phyloP scores from a whole-genome alignment of 2,888 invertebrate genomes.

The Branchipolynoe longqiensis region DNA sequence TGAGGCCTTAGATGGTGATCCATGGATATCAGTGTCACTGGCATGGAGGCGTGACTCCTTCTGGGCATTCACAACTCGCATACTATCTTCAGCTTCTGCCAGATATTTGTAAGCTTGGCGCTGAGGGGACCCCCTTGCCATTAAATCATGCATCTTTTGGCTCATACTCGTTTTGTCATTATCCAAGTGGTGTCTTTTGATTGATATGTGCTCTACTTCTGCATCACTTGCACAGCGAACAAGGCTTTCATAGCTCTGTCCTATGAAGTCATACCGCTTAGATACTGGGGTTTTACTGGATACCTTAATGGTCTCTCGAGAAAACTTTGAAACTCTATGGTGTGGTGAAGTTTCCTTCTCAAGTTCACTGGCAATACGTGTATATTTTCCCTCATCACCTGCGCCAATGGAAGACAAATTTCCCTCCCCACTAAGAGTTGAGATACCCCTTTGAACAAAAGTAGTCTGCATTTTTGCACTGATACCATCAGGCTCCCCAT shows the following conservation, averaged over 20 bases:
- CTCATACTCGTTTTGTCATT: slow-evolving; percentile 61
- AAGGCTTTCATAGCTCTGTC: slow-evolving; percentile 29
- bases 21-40: slow-evolving; percentile 5
- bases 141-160: slow-evolving; percentile 71
- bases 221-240: background rate
- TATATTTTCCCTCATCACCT: slow-evolving; percentile 17
- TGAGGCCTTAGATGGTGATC: background rate
- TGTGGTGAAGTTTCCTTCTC: slow-evolving; percentile 46
- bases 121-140: slow-evolving; percentile 72
- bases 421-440: background rate
- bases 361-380: slow-evolving; percentile 26
- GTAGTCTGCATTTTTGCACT: background rate
- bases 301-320: too few species aligned
- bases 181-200: background rate
- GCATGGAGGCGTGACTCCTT: background rate
- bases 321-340: background rate
- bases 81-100: slow-evolving; percentile 71
- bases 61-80: background rate
- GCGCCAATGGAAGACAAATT: background rate
- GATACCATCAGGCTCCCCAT: slow-evolving; percentile 14
- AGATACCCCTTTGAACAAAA: background rate
- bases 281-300: background rate
- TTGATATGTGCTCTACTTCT: slow-evolving; percentile 11
- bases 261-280: slow-evolving; percentile 10
- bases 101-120: slow-evolving; percentile 74